phyloP scores from a whole-genome alignment of 2,113 vertebrate species.

The Calyptomena viridis region DNA sequence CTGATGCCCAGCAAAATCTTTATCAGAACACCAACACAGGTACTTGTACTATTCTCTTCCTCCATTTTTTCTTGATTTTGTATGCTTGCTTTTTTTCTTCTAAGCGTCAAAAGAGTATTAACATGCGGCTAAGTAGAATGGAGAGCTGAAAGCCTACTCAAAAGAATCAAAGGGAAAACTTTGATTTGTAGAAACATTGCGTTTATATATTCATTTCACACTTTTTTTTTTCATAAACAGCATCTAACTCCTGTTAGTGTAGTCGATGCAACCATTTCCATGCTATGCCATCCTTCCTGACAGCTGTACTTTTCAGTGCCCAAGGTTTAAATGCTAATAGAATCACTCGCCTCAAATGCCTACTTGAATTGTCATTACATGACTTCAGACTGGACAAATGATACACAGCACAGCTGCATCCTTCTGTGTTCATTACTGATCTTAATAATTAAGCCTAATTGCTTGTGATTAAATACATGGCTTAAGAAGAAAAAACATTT shows the following conservation, averaged over 20 bases:
- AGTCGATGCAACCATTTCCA: neutral
- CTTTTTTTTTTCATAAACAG: neutral
- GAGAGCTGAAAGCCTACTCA: neutral
- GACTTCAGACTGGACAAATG: neutral
- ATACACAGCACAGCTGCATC: neutral
- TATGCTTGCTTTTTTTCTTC: neutral
- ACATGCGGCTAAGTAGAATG: neutral
- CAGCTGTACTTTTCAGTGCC: neutral
- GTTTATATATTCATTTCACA: neutral
- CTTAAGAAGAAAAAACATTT: neutral
- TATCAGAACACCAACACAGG: neutral
- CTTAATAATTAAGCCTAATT: neutral
- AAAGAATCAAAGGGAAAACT: neutral
- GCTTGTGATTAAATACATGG: neutral
- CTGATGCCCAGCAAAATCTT: neutral
- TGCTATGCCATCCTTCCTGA: neutral
- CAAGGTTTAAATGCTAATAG: neutral
- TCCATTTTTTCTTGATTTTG: neutral
- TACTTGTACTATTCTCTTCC: neutral
- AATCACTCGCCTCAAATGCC: neutral
- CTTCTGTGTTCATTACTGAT: neutral
- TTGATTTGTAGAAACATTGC: neutral
- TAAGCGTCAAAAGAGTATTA: neutral
- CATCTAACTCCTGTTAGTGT: neutral
- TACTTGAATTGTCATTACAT: neutral